Conservation (phyloP, 2,113 vertebrate genomes). For the Tonatia bakeri region DNA sequence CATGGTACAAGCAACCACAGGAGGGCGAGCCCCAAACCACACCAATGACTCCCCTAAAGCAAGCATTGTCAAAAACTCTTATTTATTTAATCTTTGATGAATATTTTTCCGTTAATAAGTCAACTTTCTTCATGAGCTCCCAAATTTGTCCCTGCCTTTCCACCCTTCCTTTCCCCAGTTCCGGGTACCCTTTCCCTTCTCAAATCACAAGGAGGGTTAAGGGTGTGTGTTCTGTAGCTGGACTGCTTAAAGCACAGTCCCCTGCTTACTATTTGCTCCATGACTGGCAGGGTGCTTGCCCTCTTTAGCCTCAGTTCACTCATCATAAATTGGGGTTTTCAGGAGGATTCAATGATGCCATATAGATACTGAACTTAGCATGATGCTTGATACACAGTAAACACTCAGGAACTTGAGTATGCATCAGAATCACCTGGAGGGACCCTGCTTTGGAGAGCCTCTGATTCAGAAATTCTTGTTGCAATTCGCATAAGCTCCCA, state of each 20-base stretch:
- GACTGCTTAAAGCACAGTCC: neutral
- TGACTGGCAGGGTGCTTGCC: neutral
- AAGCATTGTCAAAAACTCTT: neutral
- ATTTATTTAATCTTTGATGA: neutral
- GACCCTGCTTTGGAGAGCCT: neutral
- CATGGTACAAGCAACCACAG: neutral
- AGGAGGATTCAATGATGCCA: neutral
- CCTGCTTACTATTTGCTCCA: accelerated
- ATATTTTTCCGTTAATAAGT: neutral
- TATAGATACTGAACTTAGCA: neutral
- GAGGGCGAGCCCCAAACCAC: neutral
- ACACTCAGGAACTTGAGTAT: neutral
- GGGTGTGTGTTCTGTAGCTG: neutral
- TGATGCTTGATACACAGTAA: neutral
- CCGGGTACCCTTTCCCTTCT: neutral
- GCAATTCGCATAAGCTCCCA: neutral
- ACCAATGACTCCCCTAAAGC: neutral
- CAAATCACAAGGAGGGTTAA: neutral
- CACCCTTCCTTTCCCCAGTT: neutral
- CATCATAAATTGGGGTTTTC: neutral
- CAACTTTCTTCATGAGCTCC: neutral
- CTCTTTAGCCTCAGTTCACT: neutral
- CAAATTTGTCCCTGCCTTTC: neutral
- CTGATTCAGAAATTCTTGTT: neutral
- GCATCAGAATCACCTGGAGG: neutral